Conservation (phyloP, 1,140 invertebrate genomes). For the Helicoverpa armigera region DNA sequence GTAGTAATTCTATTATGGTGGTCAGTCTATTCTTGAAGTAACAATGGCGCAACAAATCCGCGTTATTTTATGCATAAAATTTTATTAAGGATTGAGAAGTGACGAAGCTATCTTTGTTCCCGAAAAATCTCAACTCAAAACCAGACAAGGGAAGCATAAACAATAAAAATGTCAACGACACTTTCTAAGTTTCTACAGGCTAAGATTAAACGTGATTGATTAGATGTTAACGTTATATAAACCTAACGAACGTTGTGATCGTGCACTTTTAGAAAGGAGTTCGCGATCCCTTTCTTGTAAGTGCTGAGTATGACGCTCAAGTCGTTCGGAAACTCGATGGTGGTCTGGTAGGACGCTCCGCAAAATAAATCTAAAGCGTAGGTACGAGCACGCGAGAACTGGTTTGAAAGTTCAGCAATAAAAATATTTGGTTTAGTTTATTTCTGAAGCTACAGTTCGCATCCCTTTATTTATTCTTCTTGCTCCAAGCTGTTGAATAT, state of each 20-base stretch:
- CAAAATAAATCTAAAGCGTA: slow-evolving; percentile 28
- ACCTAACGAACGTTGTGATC: slow-evolving; percentile 23
- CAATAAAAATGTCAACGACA: background rate
- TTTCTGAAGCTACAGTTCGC: background rate
- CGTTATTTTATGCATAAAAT: too few species aligned
- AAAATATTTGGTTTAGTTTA: slow-evolving; percentile 4
- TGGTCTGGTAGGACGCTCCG: background rate
- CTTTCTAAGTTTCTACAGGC: slow-evolving; percentile 15
- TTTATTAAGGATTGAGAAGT: too few species aligned
- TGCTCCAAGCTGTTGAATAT: too few species aligned
- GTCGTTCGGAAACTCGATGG: slow-evolving; percentile 26
- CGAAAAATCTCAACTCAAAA: too few species aligned
- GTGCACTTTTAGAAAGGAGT: slow-evolving; percentile 23
- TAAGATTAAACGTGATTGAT: slow-evolving; percentile 42
- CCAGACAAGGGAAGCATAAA: too few species aligned
- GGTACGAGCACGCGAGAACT: slow-evolving; percentile 17
- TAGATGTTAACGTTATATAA: slow-evolving; percentile 31
- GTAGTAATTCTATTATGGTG: too few species aligned
- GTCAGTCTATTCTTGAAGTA: too few species aligned
- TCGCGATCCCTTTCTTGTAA: slow-evolving; percentile 10
- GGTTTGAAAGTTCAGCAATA: slow-evolving; percentile 33
- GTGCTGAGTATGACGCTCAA: slow-evolving; percentile 12
- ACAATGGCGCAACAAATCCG: too few species aligned
- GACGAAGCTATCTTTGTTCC: too few species aligned
- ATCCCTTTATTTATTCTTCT: background rate